Evolutionary conservation across 2,113 vertebrate species (phyloP), one percentile per base, ranked within the genome.

Genomic region (Dasyurus viverrinus): DNA sequence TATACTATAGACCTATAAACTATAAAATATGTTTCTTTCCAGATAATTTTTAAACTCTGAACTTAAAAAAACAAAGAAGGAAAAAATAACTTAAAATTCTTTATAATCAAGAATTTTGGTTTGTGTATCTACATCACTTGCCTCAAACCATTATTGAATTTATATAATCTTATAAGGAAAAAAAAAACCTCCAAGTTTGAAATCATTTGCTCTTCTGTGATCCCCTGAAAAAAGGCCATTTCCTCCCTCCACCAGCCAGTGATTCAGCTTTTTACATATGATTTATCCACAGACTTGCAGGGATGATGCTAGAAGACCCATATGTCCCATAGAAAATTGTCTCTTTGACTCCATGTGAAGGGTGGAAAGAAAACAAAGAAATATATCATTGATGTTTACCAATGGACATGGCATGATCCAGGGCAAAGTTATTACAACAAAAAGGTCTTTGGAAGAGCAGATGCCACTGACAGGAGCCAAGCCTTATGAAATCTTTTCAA

Each of bases 1-100:
- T n/a, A n/a, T n/a, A n/a, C n/a, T n/a, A n/a, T n/a, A n/a, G n/a
- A n/a, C n/a, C n/a, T n/a, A n/a, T n/a, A n/a, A 25, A 98, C 98
- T 30, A 94, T 99, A 57, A 57, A 12, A 95, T 98, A 98, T 1
- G 98, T 98, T 60, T 98, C 98, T 46, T 99, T 99, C 2, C 99
- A 97, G 92, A 99, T 99, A 93, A 99, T 99, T 90, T 98, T 98
- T 99, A 95, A 98, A 98, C 90, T 99, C 99, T 98, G 98, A 99
- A 98, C 98, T 99, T 97, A 99, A 94, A 98, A 94, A 98, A 99
- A 54, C 97, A 98, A 98, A 98, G 96, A 97, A 98, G 97, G 98
- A 47, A 99, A 98, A 98, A 97, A 96, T 97, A 89, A 92, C 95
- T 91, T 97, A 93, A 98, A 93, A 93, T 95, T 93, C 30, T 84